These are phyloP conservation scores for Philhelius pedissequus DNA, from an alignment of 2,888 invertebrate genomes.

Conservation along the genomic window DNA sequence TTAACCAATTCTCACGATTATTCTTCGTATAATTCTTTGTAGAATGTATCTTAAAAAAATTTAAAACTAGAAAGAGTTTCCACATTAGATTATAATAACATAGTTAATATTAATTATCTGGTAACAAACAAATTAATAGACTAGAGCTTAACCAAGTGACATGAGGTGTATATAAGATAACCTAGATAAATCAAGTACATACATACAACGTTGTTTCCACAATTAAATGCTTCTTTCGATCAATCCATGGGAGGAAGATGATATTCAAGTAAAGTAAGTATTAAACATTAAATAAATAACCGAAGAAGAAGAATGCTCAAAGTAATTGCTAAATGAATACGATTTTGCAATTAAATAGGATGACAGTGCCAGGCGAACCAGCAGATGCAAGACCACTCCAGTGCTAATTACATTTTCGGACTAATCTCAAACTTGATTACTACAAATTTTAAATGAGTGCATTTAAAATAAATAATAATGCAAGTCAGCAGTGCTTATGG, in stretches of 20 bases:
- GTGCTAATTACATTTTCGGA: not conserved
- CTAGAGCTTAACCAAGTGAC: not conserved
- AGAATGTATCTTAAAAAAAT: too few relatives aligned
- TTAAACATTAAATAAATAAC: not conserved
- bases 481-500: constrained; percentile 19
- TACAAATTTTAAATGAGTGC: constrained; percentile 7
- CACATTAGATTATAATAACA: too few relatives aligned
- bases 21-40: too few relatives aligned
- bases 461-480: not conserved
- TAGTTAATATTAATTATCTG: too few relatives aligned
- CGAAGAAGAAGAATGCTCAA: not conserved
- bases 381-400: not conserved
- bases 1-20: too few relatives aligned
- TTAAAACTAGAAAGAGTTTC: too few relatives aligned
- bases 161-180: constrained; percentile 29
- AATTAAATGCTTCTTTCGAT: not conserved
- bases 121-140: too few relatives aligned
- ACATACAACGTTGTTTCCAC: not conserved
- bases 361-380: not conserved
- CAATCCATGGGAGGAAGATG: not conserved
- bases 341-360: not conserved
- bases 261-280: not conserved
- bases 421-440: not conserved
- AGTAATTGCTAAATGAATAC: not conserved
- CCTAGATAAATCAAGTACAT: constrained; percentile 35